These are phyloP conservation scores for Diabrotica balteata DNA, from an alignment of 2,888 invertebrate genomes.

Conservation along the genomic window DNA sequence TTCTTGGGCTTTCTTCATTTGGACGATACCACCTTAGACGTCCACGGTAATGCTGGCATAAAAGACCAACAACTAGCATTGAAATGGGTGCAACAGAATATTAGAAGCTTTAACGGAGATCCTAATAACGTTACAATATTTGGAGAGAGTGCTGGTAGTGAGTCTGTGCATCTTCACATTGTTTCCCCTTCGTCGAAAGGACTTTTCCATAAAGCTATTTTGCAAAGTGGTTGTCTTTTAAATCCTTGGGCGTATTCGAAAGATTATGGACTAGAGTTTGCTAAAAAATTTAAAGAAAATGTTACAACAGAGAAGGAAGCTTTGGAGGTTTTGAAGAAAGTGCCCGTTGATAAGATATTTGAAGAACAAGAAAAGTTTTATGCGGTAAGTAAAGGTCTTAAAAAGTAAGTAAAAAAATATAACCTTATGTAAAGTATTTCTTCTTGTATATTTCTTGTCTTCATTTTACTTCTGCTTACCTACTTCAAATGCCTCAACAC, in stretches of 20 bases:
- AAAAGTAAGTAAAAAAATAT: too few species aligned
- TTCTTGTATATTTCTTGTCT: too few species aligned
- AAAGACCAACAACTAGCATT: constrained; percentile 64
- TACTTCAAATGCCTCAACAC: too few species aligned
- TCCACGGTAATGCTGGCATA: constrained; percentile 64
- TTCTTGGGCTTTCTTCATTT: constrained; percentile 62
- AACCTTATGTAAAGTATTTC: too few species aligned
- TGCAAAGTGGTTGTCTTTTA: constrained; percentile 47
- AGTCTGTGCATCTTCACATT: constrained; percentile 33
- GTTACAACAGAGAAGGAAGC: constrained; percentile 42
- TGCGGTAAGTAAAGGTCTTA: constrained; percentile 35
- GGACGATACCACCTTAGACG: constrained; percentile 59
- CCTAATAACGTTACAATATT: constrained; percentile 55
- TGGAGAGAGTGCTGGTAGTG: constrained; percentile 36
- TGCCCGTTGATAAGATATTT: constrained; percentile 37
- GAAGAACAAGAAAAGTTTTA: constrained; percentile 36
- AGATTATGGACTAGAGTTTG: constrained; percentile 29
- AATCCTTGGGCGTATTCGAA: constrained; percentile 41
- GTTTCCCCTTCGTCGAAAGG: constrained; percentile 39
- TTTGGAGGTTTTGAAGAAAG: constrained; percentile 38
- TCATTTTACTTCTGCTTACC: too few species aligned
- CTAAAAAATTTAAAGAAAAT: constrained; percentile 39
- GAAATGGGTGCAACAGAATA: constrained; percentile 63
- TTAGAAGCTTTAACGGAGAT: constrained; percentile 50
- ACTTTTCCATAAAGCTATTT: constrained; percentile 43